Conservation (phyloP, 1,140 invertebrate species). For the Drosophila arizonae region DNA sequence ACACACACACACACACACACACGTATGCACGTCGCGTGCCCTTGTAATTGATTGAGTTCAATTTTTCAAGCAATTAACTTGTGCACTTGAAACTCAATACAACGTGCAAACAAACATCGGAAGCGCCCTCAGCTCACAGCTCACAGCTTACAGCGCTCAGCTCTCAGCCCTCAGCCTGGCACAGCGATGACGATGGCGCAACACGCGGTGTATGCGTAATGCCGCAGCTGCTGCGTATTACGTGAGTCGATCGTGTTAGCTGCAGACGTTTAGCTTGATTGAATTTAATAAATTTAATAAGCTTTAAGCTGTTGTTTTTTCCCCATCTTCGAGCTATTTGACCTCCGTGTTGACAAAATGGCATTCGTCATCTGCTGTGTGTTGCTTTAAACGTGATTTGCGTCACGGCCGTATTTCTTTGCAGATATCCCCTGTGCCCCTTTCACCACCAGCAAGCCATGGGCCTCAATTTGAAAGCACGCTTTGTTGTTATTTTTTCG, state of each 20-base stretch:
- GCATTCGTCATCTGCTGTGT: constrained; percentile 17
- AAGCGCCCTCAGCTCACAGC: neutral
- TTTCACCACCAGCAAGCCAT: neutral
- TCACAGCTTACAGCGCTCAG: neutral
- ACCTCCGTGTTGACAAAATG: no score
- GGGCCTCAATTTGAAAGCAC: constrained; percentile 22
- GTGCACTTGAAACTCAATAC: constrained; percentile 60
- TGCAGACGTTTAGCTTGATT: constrained; percentile 3
- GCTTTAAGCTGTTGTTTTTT: constrained; percentile 1
- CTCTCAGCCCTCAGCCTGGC: neutral
- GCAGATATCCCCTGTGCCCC: neutral
- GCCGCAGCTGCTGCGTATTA: constrained; percentile 5
- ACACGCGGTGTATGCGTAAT: constrained; percentile 50
- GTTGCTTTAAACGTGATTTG: constrained; percentile 39
- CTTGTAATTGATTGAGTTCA: constrained; percentile 70
- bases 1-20: neutral
- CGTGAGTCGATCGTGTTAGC: constrained; percentile 10
- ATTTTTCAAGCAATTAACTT: constrained; percentile 78
- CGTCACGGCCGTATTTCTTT: constrained; percentile 31
- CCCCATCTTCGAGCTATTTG: neutral
- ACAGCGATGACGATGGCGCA: constrained; percentile 37
- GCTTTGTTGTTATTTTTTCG: constrained; percentile 9
- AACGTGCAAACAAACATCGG: constrained; percentile 57
- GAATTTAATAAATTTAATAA: constrained; percentile 15
- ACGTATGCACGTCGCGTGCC: neutral